A percentile compares a stretch with the other conserved stretches of the same genome.
Evolutionary conservation across 2,113 vertebrate species (phyloP).

Genomic region (Scomber scombrus): DNA sequence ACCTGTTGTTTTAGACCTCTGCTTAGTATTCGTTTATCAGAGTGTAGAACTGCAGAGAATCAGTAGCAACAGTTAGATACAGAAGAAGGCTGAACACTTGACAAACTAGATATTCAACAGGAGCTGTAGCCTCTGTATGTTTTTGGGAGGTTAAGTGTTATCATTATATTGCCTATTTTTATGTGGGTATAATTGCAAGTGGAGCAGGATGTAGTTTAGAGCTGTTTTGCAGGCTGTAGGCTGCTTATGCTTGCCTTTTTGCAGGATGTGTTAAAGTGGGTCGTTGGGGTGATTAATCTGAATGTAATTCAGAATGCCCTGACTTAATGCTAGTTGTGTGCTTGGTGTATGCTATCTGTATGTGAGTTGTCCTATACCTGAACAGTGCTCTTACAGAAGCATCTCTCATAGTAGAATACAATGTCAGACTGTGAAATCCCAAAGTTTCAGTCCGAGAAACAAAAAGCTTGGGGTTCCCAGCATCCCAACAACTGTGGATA

Average conservation of each 20-base stretch:
- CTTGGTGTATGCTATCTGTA: not conserved
- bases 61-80: not conserved
- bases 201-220: not conserved
- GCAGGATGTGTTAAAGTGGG: not conserved
- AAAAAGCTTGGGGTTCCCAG: too few species aligned
- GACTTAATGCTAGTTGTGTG: not conserved
- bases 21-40: not conserved
- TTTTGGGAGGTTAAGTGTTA: not conserved
- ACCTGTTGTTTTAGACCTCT: too few species aligned
- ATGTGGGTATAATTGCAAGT: not conserved
- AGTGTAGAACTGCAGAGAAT: not conserved
- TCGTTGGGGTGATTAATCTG: not conserved
- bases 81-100: not conserved
- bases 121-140: not conserved
- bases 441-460: not conserved
- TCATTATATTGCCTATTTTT: conserved; percentile 8
- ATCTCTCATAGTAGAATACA: not conserved
- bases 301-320: not conserved
- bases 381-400: not conserved
- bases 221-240: not conserved
- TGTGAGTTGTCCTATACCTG: not conserved
- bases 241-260: not conserved
- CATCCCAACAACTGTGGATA: too few species aligned
- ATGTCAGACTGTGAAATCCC: too few species aligned
- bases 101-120: not conserved